Percentiles rank a stretch among this genome's conserved stretches.
phyloP scores from a whole-genome alignment of 1,140 invertebrate genomes.

The Drosophila bifasciata region DNA sequence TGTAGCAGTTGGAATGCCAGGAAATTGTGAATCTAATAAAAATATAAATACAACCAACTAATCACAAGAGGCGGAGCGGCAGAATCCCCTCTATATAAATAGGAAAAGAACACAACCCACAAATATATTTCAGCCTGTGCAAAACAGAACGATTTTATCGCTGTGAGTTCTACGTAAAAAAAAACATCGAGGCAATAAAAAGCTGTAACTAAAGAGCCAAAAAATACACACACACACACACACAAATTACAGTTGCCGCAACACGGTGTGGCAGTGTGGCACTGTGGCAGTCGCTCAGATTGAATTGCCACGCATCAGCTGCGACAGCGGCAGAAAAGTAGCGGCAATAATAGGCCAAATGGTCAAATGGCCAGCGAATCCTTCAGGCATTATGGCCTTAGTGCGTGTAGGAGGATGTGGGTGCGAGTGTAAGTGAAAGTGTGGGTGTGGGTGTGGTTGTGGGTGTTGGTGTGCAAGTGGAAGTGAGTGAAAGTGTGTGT shows the following conservation, averaged over 20 bases:
- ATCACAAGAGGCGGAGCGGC: conserved; percentile 29
- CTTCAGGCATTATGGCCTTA: conserved; percentile 62
- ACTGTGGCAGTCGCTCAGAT: conserved; percentile 49
- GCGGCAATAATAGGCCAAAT: conserved; percentile 47
- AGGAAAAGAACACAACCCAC: conserved; percentile 13
- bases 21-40: conserved; percentile 72
- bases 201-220: conserved; percentile 70
- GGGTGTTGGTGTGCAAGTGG: conserved; percentile 2
- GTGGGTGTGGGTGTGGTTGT: conserved; percentile 12
- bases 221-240: too few relatives aligned
- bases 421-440: too few relatives aligned
- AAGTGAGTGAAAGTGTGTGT: conserved; percentile 12
- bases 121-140: conserved; percentile 25
- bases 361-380: conserved; percentile 62
- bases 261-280: conserved; percentile 25
- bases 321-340: conserved; percentile 26
- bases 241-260: conserved; percentile 65
- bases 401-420: conserved; percentile 5
- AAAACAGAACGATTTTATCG: conserved; percentile 41
- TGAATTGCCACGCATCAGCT: conserved; percentile 76
- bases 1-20: conserved; percentile 22
- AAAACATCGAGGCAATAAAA: conserved; percentile 63
- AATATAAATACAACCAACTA: conserved; percentile 58
- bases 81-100: conserved; percentile 6
- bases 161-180: conserved; percentile 30